Conservation (phyloP, 2,113 vertebrate genomes). For the Tricholaema leucomelas region DNA sequence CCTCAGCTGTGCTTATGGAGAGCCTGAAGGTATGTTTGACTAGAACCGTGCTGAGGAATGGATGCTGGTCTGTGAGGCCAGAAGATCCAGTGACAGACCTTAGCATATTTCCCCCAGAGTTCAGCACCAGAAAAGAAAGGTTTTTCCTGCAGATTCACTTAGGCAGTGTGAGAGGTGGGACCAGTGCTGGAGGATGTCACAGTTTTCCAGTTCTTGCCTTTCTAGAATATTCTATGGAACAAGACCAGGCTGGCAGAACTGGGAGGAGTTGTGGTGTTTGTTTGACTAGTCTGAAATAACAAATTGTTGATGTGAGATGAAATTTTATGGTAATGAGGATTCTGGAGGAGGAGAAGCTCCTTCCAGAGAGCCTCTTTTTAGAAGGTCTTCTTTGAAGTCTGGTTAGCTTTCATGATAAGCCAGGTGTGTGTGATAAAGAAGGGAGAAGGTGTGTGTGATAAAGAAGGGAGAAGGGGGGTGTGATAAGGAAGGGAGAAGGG, state of each 20-base stretch:
- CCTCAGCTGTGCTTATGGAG: constrained; percentile 92
- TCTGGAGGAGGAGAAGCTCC: background rate
- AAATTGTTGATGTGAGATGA: background rate
- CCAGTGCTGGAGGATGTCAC: background rate
- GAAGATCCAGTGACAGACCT: accelerated
- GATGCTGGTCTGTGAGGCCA: background rate
- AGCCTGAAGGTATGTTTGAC: constrained; percentile 88
- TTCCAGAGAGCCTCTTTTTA: background rate
- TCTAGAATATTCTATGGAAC: background rate
- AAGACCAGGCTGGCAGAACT: background rate
- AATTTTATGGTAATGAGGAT: background rate
- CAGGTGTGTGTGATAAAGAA: background rate
- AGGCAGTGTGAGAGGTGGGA: background rate
- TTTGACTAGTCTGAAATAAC: constrained; percentile 6
- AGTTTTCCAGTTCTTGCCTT: background rate
- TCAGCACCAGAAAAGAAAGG: background rate
- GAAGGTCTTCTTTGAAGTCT: background rate
- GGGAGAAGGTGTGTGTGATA: no score
- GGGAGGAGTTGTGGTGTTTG: background rate
- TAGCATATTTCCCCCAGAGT: background rate
- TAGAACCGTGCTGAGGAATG: background rate
- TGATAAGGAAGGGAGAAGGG: no score
- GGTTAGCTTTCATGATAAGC: background rate
- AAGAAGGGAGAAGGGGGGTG: no score
- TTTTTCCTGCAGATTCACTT: background rate